These are phyloP conservation scores for Forbesichthys agassizii DNA, from an alignment of 2,113 vertebrate species.

Conservation along the genomic window DNA sequence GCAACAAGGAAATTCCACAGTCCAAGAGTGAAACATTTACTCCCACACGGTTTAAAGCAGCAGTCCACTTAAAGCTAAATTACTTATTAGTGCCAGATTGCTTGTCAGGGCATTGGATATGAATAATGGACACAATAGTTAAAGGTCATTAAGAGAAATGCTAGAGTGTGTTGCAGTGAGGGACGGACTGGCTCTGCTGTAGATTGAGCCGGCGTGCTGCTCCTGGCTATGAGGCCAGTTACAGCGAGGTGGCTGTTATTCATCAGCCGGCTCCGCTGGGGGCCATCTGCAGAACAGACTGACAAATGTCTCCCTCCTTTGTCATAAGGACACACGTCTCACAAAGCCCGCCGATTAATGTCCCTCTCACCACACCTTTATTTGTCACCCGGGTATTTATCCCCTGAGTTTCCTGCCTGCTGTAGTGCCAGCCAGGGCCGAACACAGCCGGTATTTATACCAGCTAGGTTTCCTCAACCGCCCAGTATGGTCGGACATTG, in stretches of 20 bases:
- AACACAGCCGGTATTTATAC: constrained; percentile 54
- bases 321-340: constrained; percentile 81
- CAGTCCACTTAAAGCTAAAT: constrained; percentile 57
- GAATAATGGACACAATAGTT: constrained; percentile 64
- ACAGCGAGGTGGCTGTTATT: constrained; percentile 75
- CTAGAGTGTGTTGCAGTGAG: background rate
- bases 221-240: constrained; percentile 54
- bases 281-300: constrained; percentile 79
- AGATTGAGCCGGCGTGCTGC: constrained; percentile 55
- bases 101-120: constrained; percentile 49
- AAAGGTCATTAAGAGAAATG: constrained; percentile 62
- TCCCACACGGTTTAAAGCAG: constrained; percentile 12
- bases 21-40: constrained; percentile 46
- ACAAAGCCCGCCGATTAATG: constrained; percentile 76
- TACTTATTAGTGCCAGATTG: constrained; percentile 54
- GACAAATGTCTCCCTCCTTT: constrained; percentile 82
- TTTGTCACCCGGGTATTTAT: constrained; percentile 80
- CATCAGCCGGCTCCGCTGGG: constrained; percentile 71
- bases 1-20: constrained; percentile 15
- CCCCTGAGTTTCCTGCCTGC: constrained; percentile 50
- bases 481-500: constrained; percentile 12
- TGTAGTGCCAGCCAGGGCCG: constrained; percentile 64
- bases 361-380: constrained; percentile 72
- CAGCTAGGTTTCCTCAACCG: background rate
- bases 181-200: constrained; percentile 42